phyloP scores from a whole-genome alignment of 2,797 vertebrate genomes.

The Pogoniulus pusillus region DNA sequence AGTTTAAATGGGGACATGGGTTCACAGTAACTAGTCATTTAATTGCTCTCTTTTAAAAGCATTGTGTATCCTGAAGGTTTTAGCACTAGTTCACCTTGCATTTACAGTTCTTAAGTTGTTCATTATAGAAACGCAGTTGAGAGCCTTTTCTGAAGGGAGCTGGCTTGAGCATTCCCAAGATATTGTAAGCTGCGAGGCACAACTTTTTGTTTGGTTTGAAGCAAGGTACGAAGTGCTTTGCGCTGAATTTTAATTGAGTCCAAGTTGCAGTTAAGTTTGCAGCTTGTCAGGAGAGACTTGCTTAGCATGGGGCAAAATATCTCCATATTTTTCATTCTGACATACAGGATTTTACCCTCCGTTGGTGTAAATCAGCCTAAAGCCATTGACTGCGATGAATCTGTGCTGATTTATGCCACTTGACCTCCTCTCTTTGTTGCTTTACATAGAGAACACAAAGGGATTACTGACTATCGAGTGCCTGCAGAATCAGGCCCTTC shows the following conservation, averaged over 20 bases:
- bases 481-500: slow-evolving; percentile 63
- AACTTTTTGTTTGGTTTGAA: slow-evolving; percentile 26
- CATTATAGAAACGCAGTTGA: slow-evolving; percentile 28
- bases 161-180: not conserved
- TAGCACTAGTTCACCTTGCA: slow-evolving; percentile 27
- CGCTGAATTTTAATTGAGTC: slow-evolving; percentile 35
- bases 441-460: slow-evolving; percentile 24
- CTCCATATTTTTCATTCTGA: not conserved
- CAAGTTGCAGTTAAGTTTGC: not conserved
- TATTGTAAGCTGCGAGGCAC: not conserved
- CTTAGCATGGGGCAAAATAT: not conserved
- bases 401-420: not conserved
- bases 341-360: not conserved
- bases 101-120: slow-evolving; percentile 51
- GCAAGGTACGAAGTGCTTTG: not conserved
- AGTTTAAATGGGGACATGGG: slow-evolving; percentile 13
- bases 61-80: slow-evolving; percentile 25
- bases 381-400: slow-evolving; percentile 1
- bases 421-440: slow-evolving; percentile 42
- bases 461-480: slow-evolving; percentile 34
- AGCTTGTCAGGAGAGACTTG: not conserved
- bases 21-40: slow-evolving; percentile 40
- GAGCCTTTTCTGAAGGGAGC: slow-evolving; percentile 46
- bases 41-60: slow-evolving; percentile 36
- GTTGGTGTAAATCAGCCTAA: slow-evolving; percentile 29